Conservation (phyloP, 2,113 vertebrate species). For the Anarrhichthys ocellatus region DNA sequence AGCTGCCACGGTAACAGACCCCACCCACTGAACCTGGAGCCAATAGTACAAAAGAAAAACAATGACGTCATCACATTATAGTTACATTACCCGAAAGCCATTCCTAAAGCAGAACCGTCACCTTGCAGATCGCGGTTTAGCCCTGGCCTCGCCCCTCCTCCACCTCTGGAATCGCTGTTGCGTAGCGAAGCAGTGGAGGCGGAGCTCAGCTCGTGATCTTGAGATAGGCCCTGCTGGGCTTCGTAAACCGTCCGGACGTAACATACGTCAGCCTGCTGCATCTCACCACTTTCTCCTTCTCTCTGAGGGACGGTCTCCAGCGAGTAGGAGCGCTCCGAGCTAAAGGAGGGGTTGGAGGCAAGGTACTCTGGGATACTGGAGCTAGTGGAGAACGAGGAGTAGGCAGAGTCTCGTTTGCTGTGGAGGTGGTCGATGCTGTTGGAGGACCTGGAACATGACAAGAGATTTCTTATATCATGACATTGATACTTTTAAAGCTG, state of each 20-base stretch:
- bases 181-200: constrained; percentile 29
- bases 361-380: constrained; percentile 94
- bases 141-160: neutral
- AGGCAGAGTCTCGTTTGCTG: constrained; percentile 96
- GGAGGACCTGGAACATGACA: constrained; percentile 87
- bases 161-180: constrained; percentile 38
- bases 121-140: constrained; percentile 55
- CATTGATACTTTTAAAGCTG: neutral
- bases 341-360: constrained; percentile 61
- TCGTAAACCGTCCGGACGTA: constrained; percentile 89
- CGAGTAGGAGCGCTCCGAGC: constrained; percentile 88
- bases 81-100: neutral
- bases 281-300: constrained; percentile 77
- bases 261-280: constrained; percentile 90
- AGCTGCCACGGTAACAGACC: constrained; percentile 70
- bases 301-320: constrained; percentile 81
- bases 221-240: constrained; percentile 61
- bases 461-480: neutral
- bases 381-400: constrained; percentile 96
- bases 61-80: neutral
- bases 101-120: constrained; percentile 11
- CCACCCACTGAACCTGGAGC: constrained; percentile 49
- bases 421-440: constrained; percentile 96
- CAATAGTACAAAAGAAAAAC: neutral
- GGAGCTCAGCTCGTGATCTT: constrained; percentile 59